Base-by-base conservation (phyloP, 2,113 vertebrate species). In the Chamaea fasciata region DNA sequence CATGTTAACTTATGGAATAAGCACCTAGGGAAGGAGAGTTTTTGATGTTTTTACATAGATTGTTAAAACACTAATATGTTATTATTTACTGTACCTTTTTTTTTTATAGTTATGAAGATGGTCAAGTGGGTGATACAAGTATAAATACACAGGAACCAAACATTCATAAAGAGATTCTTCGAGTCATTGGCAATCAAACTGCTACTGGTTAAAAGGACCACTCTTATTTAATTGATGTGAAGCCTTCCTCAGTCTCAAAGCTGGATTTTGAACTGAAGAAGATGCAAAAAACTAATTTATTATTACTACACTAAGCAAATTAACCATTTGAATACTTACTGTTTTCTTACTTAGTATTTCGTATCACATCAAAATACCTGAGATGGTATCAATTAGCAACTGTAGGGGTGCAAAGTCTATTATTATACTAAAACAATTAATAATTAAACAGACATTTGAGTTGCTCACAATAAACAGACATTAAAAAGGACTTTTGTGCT, bases 161-260 rank as follows among this genome's bases (percentile, higher is more conserved):
- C 96, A 98, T 99, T 96, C 97, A 99, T 95, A 98, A 98, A 96
- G 98, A 99, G 97, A 99, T 99, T 94, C 98, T 99, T 84, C 98
- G 98, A 94, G 99, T 99, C 85, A 99, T 99, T 94, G 99, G 99
- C 95, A 99, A 99, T 97, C 99, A 99, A 96, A 99, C 99, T 60
- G 99, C 99, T 89, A 99, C 99, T 94, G 98, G 99, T 94, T 99
- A 97, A 98, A 92, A 96, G 97, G 97, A 96, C 95, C 95, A 95
- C 86, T 96, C 39, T 95, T 95, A 96, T 67, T 82, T 92, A 94
- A 95, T 89, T 94, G 89, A 78, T 94, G 71, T 92, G 96, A 97
- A 95, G 90, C 97, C 96, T 98, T 98, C 97, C 98, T 98, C 97
- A 94, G 95, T 97, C 96, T 98, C 98, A 98, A 98, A 98, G 98